Evolutionary conservation across 2,113 vertebrate genomes (phyloP), one percentile per base, ranked within the genome.

Genomic region (Catharus fuscescens): DNA sequence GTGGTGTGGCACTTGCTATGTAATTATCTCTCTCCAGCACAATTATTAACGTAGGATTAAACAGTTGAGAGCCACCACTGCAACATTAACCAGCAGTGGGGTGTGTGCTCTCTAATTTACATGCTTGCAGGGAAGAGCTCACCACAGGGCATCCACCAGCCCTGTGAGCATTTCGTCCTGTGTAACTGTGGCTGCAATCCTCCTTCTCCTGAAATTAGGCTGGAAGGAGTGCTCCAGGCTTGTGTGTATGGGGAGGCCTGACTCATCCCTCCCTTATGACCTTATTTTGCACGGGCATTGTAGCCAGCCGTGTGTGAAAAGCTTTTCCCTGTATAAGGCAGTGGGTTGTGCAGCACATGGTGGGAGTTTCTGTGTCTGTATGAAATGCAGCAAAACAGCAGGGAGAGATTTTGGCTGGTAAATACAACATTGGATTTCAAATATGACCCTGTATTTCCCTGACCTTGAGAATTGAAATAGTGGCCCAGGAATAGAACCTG

Each of bases 11-110:
- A 26, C 48, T 91, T 78, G 45, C 36, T 40, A 0, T 74, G 53
- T 26, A 52, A 91, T 95, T 92, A 74, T 79, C 65, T 86, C 17
- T 3, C 73, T 89, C 48, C 54, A 65, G 42, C 57, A 70, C 78
- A 91, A 85, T 91, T 85, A 91, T 82, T 92, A 91, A 92, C 1
- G 34, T 69, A 54, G 50, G 90, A 95, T 92, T 91, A 94, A 90
- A 73, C 64, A 89, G 45, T 2, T 5, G 29, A 94, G 62, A 85
- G 59, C 20, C 54, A 52, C 53, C 53, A 42, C 36, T 7, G 9
- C 50, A 90, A 80, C 52, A 62, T 66, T 76, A 94, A 92, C 57
- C 36, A 77, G 40, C 57, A 57, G 32, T 20, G 44, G 61, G 26
- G 26, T 52, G 53, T 0, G 4, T 25, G 53, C 21, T 57, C 32